Evolutionary conservation across 2,113 vertebrate species (phyloP).

Genomic region (Mohoua ochrocephala): DNA sequence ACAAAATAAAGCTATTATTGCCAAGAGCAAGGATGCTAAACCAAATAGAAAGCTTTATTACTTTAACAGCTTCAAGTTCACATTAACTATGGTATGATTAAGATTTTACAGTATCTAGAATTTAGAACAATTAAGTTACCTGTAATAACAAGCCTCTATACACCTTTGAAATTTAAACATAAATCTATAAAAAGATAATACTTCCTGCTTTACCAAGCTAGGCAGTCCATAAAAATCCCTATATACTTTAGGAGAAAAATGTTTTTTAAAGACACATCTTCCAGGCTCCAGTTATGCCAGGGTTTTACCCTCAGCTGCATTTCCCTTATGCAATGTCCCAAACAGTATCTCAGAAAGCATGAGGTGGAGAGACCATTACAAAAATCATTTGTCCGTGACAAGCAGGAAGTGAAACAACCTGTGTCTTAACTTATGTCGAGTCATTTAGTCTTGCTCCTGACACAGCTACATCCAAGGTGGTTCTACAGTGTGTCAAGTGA

Average conservation of each 20-base stretch:
- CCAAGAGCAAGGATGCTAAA: not conserved
- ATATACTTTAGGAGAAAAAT: not conserved
- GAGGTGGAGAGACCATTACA: not conserved
- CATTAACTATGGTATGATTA: not conserved
- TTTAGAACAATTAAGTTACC: not conserved
- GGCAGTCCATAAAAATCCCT: not conserved
- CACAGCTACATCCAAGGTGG: not conserved
- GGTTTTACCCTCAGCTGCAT: not conserved
- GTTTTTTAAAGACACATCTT: not conserved
- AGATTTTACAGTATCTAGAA: not conserved
- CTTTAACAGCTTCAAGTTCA: not conserved
- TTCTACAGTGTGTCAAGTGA: not conserved
- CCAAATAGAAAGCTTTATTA: not conserved
- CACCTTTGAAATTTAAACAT: not conserved
- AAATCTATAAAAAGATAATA: not conserved
- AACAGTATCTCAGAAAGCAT: not conserved
- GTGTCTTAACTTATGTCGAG: not conserved
- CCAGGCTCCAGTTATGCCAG: not conserved
- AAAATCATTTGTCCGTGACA: not conserved
- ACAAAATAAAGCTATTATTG: not conserved
- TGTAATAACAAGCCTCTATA: not conserved
- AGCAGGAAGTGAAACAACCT: not conserved
- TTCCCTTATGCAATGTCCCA: not conserved
- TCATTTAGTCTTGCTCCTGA: not conserved
- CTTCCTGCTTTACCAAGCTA: not conserved